Conservation (phyloP, 2,113 vertebrate species). For the Phyllopteryx taeniolatus region DNA sequence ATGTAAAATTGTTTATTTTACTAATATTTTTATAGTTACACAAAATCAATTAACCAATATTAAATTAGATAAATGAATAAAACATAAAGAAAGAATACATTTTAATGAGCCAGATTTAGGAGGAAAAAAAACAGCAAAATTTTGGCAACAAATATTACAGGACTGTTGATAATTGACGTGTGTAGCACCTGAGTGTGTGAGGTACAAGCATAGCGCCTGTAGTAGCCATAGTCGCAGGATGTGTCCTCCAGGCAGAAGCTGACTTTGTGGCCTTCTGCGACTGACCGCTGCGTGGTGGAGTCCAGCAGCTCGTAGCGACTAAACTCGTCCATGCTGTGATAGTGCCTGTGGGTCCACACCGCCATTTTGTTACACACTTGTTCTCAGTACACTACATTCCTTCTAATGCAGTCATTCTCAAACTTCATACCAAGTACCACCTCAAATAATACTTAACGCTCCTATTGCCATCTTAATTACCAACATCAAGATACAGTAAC, state of each 20-base stretch:
- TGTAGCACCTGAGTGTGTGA: conserved; percentile 86
- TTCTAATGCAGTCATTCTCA: neutral
- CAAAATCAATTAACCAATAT: no score
- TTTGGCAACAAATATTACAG: neutral
- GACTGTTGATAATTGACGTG: neutral
- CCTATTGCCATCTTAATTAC: no score
- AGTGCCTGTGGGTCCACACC: conserved; percentile 79
- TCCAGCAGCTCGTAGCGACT: conserved; percentile 96
- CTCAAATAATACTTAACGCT: no score
- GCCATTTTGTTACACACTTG: conserved; percentile 11
- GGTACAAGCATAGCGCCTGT: conserved; percentile 89
- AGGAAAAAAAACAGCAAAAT: no score
- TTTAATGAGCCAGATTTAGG: no score
- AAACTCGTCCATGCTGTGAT: conserved; percentile 98
- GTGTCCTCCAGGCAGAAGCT: conserved; percentile 98
- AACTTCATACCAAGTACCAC: neutral
- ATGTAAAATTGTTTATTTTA: no score
- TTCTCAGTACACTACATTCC: neutral
- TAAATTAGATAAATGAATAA: no score
- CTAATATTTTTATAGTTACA: no score
- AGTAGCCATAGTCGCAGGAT: conserved; percentile 95
- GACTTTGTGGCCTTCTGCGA: conserved; percentile 97
- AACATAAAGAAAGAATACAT: no score
- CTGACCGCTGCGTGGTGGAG: conserved; percentile 79
- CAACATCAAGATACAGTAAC: no score